Percentiles rank a stretch among this genome's conserved stretches.
Conservation (phyloP, 2,888 invertebrate genomes). For the Agriopis aurantiaria region DNA sequence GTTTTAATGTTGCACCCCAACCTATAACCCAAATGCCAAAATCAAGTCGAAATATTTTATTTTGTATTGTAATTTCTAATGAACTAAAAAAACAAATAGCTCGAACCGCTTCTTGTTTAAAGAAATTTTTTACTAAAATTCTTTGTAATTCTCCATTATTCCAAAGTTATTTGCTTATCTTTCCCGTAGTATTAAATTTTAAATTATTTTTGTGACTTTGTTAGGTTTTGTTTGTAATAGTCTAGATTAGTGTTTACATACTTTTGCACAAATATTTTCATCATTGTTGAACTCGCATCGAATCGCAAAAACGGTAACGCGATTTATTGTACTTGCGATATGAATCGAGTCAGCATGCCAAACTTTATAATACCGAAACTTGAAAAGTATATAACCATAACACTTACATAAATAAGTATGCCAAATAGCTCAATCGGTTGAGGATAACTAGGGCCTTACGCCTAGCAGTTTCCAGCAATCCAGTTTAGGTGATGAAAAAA, state of each 20-base stretch:
- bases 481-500: too few relatives aligned
- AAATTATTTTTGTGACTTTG: background rate
- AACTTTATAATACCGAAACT: too few relatives aligned
- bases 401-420: too few relatives aligned
- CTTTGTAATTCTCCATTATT: background rate
- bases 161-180: background rate
- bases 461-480: too few relatives aligned
- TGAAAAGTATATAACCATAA: too few relatives aligned
- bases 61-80: background rate
- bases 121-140: background rate
- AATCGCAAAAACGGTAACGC: too few relatives aligned
- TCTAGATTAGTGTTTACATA: background rate
- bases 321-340: too few relatives aligned
- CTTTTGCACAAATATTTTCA: background rate
- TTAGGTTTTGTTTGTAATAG: background rate
- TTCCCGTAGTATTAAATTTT: background rate
- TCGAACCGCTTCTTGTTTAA: background rate
- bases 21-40: background rate
- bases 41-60: background rate
- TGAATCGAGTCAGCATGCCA: too few relatives aligned
- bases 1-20: background rate
- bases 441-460: too few relatives aligned
- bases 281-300: too few relatives aligned
- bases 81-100: background rate
- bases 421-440: too few relatives aligned